Conservation (phyloP, 2,888 invertebrate species). For the Zaprionus obscuricornis region DNA sequence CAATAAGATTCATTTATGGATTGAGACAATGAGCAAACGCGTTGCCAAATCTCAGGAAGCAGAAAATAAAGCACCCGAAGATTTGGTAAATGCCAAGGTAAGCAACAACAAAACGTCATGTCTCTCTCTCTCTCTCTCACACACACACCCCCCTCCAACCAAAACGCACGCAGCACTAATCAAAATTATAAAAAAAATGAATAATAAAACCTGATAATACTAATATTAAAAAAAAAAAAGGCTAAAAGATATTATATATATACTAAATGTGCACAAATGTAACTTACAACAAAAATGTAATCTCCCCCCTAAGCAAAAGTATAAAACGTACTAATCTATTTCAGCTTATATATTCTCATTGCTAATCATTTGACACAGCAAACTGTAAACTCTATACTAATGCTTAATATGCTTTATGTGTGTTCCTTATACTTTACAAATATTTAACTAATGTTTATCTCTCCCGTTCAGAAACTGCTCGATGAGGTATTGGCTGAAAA, state of each 20-base stretch:
- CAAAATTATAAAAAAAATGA: constrained; percentile 33
- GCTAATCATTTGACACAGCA: constrained; percentile 71
- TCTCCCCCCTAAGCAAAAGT: background rate
- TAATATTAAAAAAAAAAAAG: constrained; percentile 16
- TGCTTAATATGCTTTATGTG: constrained; percentile 64
- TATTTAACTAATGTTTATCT: constrained; percentile 13
- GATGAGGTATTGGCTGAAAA: constrained; percentile 91
- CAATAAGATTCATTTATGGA: constrained; percentile 89
- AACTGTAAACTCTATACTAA: constrained; percentile 54
- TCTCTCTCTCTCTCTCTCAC: constrained; percentile 29
- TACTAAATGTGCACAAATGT: constrained; percentile 34
- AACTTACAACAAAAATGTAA: constrained; percentile 23
- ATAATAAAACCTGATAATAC: constrained; percentile 49
- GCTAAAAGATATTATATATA: too few relatives aligned
- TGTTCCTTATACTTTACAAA: too few relatives aligned
- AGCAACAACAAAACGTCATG: constrained; percentile 78
- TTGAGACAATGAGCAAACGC: constrained; percentile 88
- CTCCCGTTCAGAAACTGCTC: constrained; percentile 86
- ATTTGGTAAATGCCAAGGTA: constrained; percentile 90
- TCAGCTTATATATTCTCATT: constrained; percentile 60
- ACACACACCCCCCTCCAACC: constrained; percentile 1
- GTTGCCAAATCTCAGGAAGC: constrained; percentile 87
- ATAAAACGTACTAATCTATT: constrained; percentile 53
- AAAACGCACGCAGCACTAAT: constrained; percentile 65
- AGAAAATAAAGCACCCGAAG: constrained; percentile 90